phyloP scores from a whole-genome alignment of 2,888 invertebrate genomes.

The Megaustenia siamemsis region DNA sequence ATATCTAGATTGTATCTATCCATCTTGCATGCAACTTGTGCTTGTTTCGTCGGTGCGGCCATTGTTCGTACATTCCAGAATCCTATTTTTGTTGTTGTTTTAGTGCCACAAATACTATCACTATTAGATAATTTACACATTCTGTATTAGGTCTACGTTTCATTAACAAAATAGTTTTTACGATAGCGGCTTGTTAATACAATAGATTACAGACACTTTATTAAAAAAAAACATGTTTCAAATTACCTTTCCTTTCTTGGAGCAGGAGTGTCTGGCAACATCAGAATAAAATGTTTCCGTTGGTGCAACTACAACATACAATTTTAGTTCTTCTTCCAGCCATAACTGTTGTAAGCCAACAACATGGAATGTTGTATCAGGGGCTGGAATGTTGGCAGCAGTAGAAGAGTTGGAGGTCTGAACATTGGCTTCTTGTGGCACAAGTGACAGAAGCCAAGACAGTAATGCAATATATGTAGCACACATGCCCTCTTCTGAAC shows the following conservation, averaged over 20 bases:
- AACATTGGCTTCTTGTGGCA: slow-evolving; percentile 72
- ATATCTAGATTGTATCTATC: too few relatives aligned
- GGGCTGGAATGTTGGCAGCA: background rate
- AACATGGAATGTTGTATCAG: slow-evolving; percentile 70
- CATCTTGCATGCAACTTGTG: too few relatives aligned
- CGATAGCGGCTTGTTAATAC: too few relatives aligned
- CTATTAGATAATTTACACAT: too few relatives aligned
- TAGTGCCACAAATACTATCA: too few relatives aligned
- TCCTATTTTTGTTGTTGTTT: too few relatives aligned
- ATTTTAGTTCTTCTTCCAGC: slow-evolving; percentile 70
- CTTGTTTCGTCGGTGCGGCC: too few relatives aligned
- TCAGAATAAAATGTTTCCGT: slow-evolving; percentile 65
- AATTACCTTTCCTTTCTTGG: slow-evolving; percentile 72
- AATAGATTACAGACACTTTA: too few relatives aligned
- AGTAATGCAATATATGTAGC: slow-evolving; percentile 70
- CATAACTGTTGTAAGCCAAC: slow-evolving; percentile 76
- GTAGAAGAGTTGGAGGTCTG: slow-evolving; percentile 41
- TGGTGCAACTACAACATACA: slow-evolving; percentile 73
- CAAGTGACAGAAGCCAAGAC: slow-evolving; percentile 75
- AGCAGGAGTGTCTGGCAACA: slow-evolving; percentile 59
- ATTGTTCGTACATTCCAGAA: too few relatives aligned
- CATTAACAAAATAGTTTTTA: too few relatives aligned
- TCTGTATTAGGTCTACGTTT: too few relatives aligned
- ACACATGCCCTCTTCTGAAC: slow-evolving; percentile 36
- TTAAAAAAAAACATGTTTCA: background rate